These are phyloP conservation scores for Dynastes maya DNA, from an alignment of 2,888 invertebrate species.

Conservation along the genomic window DNA sequence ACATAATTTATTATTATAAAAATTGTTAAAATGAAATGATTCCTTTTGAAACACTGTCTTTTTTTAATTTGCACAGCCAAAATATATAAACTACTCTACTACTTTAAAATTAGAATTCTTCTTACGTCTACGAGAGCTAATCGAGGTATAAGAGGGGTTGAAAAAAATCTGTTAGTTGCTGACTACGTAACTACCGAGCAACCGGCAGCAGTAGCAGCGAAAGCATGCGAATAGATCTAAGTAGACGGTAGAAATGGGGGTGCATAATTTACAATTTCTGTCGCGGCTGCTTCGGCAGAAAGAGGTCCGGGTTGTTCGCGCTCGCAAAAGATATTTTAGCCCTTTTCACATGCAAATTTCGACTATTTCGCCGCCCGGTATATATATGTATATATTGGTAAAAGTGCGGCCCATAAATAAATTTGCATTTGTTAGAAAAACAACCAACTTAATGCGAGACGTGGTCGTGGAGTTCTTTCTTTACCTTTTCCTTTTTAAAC, in stretches of 20 bases:
- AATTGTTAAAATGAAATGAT: too few species aligned
- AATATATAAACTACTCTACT: too few species aligned
- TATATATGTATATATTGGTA: slow-evolving; percentile 47
- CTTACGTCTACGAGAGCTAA: slow-evolving; percentile 22
- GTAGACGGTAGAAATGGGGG: slow-evolving; percentile 45
- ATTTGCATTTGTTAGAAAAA: slow-evolving; percentile 53
- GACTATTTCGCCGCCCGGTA: slow-evolving; percentile 49
- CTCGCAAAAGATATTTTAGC: slow-evolving; percentile 51
- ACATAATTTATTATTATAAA: too few species aligned
- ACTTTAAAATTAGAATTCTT: slow-evolving; percentile 12
- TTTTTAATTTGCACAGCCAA: too few species aligned
- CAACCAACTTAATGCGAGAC: slow-evolving; percentile 44
- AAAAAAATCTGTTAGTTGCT: slow-evolving; percentile 45
- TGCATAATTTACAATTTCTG: slow-evolving; percentile 52
- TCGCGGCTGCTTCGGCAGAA: slow-evolving; percentile 26
- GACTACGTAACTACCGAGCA: slow-evolving; percentile 9
- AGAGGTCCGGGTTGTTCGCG: slow-evolving; percentile 20
- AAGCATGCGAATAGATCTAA: slow-evolving; percentile 27
- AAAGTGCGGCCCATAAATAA: slow-evolving; percentile 53
- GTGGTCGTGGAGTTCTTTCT: slow-evolving; percentile 42
- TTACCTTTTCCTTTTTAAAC: slow-evolving; percentile 35
- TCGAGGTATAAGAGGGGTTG: slow-evolving; percentile 34
- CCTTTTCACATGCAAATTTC: slow-evolving; percentile 51
- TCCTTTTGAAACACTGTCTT: too few species aligned
- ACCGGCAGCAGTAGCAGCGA: background rate